These are phyloP conservation scores for Apostichopus parvimensis DNA, from an alignment of 35 echinoderm and acorn worm genomes.

Conservation along the genomic window DNA sequence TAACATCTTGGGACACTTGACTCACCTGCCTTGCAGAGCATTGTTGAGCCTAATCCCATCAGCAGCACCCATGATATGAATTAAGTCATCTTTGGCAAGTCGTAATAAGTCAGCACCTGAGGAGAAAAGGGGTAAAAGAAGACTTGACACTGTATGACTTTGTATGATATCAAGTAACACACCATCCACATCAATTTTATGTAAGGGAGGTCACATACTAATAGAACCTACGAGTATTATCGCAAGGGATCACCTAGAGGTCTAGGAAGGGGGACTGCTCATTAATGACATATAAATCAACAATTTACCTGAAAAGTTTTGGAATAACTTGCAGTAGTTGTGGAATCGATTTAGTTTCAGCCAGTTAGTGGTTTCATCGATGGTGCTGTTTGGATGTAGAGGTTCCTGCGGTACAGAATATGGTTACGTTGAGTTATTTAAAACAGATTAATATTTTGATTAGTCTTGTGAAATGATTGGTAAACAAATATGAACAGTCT, in stretches of 20 bases:
- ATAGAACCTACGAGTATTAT: too few species aligned
- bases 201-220: too few species aligned
- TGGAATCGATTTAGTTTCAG: conserved; percentile 86
- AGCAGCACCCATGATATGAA: conserved; percentile 93
- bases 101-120: conserved; percentile 91
- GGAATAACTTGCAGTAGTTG: conserved; percentile 86
- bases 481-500: too few species aligned
- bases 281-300: background rate
- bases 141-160: background rate
- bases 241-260: too few species aligned
- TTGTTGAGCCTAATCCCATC: conserved; percentile 98
- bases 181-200: background rate
- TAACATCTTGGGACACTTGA: background rate
- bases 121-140: background rate
- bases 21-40: conserved; percentile 93
- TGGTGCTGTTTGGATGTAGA: conserved; percentile 20
- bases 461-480: too few species aligned
- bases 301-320: conserved; percentile 92
- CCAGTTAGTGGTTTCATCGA: conserved; percentile 87
- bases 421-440: too few species aligned
- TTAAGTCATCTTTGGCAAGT: conserved; percentile 84
- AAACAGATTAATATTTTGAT: too few species aligned
- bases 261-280: background rate
- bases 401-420: background rate
- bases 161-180: background rate